Percentiles rank a stretch among this genome's conserved stretches.
Evolutionary conservation across 2,888 invertebrate genomes (phyloP).

Genomic region (Encarsia formosa): DNA sequence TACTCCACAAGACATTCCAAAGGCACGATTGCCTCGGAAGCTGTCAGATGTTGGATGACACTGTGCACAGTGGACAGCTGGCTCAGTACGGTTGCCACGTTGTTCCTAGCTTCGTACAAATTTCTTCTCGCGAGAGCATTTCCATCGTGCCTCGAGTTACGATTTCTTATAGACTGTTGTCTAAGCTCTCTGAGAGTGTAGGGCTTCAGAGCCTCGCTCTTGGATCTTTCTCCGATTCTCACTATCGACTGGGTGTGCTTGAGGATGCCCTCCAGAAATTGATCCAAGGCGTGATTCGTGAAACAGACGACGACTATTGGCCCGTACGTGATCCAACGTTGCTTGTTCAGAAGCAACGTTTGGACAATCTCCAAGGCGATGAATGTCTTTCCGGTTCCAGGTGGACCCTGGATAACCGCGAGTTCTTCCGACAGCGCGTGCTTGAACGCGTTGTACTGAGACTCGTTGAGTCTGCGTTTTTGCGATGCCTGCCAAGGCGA

Average conservation of each 20-base stretch:
- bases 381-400: no score
- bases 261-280: conserved; percentile 1
- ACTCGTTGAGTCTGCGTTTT: background rate
- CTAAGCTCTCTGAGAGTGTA: no score
- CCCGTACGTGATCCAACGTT: background rate
- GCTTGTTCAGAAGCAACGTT: background rate
- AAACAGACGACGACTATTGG: conserved; percentile 3
- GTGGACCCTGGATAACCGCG: conserved; percentile 3
- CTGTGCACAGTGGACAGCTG: no score
- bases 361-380: conserved; percentile 3
- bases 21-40: no score
- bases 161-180: no score
- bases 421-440: conserved; percentile 4
- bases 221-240: background rate
- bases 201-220: background rate
- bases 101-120: no score
- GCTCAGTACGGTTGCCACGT: no score
- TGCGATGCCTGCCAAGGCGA: background rate
- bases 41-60: no score
- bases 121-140: no score
- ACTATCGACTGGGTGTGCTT: background rate
- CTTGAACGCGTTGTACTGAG: conserved; percentile 2
- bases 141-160: no score
- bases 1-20: no score
- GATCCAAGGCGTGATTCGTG: background rate